A percentile compares a stretch with the other conserved stretches of the same genome.
These are phyloP conservation scores for Aeoliscus strigatus DNA, from an alignment of 2,797 vertebrate species.

Conservation along the genomic window DNA sequence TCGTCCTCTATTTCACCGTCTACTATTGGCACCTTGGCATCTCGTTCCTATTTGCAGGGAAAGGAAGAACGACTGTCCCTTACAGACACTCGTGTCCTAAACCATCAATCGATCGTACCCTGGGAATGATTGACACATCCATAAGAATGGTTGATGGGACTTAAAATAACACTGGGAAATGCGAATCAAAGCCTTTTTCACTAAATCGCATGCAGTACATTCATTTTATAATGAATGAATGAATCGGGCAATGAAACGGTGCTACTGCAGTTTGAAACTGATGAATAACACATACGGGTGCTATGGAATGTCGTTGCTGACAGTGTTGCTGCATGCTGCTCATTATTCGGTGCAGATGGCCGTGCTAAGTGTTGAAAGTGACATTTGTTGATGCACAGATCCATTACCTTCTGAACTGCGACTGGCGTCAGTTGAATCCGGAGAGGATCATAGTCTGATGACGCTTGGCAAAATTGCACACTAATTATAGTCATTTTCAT, in stretches of 20 bases:
- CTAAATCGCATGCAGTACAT: no score
- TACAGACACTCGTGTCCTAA: no score
- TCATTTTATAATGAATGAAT: conserved; percentile 4
- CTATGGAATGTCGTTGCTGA: conserved; percentile 9
- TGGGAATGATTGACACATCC: no score
- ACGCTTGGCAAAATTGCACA: conserved; percentile 62
- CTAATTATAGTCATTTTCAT: conserved; percentile 75
- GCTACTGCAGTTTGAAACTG: conserved; percentile 8
- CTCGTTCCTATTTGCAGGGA: no score
- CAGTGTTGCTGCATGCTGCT: conserved; percentile 22
- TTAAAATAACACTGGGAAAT: no score
- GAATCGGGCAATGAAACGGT: not conserved
- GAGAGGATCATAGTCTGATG: conserved; percentile 52
- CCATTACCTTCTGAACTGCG: conserved; percentile 22
- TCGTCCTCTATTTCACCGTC: no score
- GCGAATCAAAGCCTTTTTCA: no score
- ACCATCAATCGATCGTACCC: no score
- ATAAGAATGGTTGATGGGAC: no score
- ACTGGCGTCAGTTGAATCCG: conserved; percentile 35
- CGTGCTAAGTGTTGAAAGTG: conserved; percentile 24
- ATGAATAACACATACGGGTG: no score
- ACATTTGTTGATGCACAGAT: conserved; percentile 36
- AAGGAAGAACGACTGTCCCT: no score
- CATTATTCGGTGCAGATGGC: conserved; percentile 23
- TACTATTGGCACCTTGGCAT: no score